Evolutionary conservation across 2,113 vertebrate genomes (phyloP).

Genomic region (Hippotragus niger): DNA sequence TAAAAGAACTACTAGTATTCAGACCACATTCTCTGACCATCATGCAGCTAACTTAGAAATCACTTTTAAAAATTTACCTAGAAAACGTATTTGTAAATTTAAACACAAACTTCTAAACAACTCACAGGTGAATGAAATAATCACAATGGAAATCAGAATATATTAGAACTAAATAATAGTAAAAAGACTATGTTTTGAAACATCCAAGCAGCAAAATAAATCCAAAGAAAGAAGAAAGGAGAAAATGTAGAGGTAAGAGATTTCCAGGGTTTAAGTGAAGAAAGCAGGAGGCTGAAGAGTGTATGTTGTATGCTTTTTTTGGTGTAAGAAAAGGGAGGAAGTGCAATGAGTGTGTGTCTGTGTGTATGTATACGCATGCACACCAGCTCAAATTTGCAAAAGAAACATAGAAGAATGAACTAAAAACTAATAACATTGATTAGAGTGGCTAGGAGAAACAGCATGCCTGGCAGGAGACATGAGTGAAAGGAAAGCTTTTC

Average conservation of each 20-base stretch:
- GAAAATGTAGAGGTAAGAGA: not conserved
- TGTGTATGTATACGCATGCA: not conserved
- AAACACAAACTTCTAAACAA: conserved; percentile 11
- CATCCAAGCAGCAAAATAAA: not conserved
- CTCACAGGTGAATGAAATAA: not conserved
- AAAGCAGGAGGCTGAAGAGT: not conserved
- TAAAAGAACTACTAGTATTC: not conserved
- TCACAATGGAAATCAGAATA: not conserved
- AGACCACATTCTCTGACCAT: not conserved
- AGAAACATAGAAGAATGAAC: not conserved
- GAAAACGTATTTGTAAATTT: conserved; percentile 25
- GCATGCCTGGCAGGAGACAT: not conserved
- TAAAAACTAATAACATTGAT: not conserved
- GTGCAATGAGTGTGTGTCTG: not conserved
- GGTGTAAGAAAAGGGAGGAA: not conserved
- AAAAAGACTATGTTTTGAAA: conserved; percentile 16
- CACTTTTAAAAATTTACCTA: not conserved
- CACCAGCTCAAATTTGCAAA: not conserved
- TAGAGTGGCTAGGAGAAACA: not conserved
- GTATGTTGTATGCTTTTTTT: not conserved
- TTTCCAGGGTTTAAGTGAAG: not conserved
- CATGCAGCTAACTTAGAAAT: not conserved
- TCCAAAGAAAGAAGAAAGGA: not conserved
- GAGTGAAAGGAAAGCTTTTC: not conserved
- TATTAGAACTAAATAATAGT: not conserved